These are phyloP conservation scores for Drosophila lacicola DNA, from an alignment of 2,888 invertebrate species.

Conservation along the genomic window DNA sequence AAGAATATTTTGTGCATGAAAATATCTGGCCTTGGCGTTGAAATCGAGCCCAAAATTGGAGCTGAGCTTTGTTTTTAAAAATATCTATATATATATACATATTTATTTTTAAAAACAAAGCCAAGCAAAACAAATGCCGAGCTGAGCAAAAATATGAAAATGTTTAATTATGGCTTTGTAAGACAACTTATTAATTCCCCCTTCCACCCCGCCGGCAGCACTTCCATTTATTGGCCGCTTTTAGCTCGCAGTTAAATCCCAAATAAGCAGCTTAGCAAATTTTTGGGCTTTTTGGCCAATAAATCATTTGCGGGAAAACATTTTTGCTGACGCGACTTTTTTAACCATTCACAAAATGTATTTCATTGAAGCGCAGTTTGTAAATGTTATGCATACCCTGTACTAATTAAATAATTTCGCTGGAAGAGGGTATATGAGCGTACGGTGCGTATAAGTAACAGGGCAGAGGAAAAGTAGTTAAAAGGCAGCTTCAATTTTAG, in stretches of 20 bases:
- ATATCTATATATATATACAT: neutral
- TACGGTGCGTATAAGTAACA: too few relatives aligned
- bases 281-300: conserved; percentile 12
- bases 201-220: too few relatives aligned
- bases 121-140: conserved; percentile 8
- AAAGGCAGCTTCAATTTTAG: too few relatives aligned
- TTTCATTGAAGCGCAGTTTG: conserved; percentile 48
- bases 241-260: conserved; percentile 32
- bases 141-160: conserved; percentile 12
- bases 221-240: conserved; percentile 21
- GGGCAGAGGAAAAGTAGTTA: too few relatives aligned
- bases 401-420: too few relatives aligned
- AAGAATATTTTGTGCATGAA: conserved; percentile 68
- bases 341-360: conserved; percentile 59
- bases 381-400: conserved; percentile 16
- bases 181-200: neutral
- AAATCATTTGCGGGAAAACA: conserved; percentile 34
- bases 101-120: conserved; percentile 26
- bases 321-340: conserved; percentile 54
- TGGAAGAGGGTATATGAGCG: neutral
- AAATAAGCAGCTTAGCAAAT: conserved; percentile 48
- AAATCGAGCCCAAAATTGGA: conserved; percentile 7
- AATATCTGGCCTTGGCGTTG: conserved; percentile 71
- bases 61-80: conserved; percentile 28
- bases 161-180: conserved; percentile 2